phyloP scores from a whole-genome alignment of 30 jellyfish, hydroid and myxozoan species.

The Chrysaora quinquecirrha region DNA sequence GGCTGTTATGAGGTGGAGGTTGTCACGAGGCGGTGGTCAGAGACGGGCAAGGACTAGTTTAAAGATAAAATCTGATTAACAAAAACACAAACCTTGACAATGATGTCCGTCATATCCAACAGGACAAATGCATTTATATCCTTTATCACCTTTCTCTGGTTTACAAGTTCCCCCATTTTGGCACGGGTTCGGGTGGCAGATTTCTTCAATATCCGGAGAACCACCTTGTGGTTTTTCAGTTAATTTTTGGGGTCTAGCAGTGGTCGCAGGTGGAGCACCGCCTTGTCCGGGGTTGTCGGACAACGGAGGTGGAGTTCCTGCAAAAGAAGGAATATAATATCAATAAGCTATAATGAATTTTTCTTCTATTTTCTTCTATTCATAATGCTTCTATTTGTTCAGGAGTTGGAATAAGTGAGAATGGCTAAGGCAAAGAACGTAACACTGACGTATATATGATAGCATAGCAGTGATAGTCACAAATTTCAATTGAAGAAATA shows the following conservation, averaged over 20 bases:
- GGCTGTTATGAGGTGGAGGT: too few species aligned
- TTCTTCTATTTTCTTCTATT: too few species aligned
- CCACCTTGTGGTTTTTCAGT: slow-evolving; percentile 10
- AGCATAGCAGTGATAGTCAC: too few species aligned
- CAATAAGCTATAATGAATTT: too few species aligned
- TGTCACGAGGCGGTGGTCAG: too few species aligned
- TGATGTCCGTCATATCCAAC: slow-evolving; percentile 85
- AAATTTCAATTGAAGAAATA: too few species aligned
- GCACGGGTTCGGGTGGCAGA: slow-evolving; percentile 97
- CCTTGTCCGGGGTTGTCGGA: slow-evolving; percentile 3
- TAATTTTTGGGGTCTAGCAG: slow-evolving; percentile 40
- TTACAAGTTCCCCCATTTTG: slow-evolving; percentile 96
- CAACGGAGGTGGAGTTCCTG: background rate
- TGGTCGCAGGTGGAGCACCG: slow-evolving; percentile 42
- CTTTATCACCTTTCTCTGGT: slow-evolving; percentile 39
- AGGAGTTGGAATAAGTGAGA: too few species aligned
- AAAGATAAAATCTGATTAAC: too few species aligned
- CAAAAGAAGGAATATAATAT: background rate
- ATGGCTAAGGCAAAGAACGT: too few species aligned
- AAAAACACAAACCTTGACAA: slow-evolving; percentile 78
- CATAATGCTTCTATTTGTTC: too few species aligned
- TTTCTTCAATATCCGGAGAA: slow-evolving; percentile 54
- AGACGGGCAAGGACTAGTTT: too few species aligned
- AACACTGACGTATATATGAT: too few species aligned
- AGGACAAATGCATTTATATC: slow-evolving; percentile 79